Base-by-base conservation (phyloP, 2,113 vertebrate species). In the Leptodactylus fuscus region DNA sequence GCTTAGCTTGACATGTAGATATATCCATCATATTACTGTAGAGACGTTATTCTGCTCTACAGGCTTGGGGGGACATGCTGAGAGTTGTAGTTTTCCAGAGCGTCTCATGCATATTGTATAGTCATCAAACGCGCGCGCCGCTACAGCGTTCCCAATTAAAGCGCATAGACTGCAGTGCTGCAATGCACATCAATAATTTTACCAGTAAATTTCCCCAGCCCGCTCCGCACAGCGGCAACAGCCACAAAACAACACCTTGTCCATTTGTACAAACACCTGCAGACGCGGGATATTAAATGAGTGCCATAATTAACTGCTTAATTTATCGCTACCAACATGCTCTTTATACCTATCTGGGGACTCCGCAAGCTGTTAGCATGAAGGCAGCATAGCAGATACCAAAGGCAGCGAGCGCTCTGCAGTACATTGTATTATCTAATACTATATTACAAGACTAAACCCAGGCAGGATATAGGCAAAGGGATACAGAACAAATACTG, bases 301-400 rank as follows among this genome's bases (percentile, higher is more conserved):
- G 53, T 3, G 27, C 36, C 27, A 60, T 62, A 41, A 80, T 62
- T 44, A 60, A 60, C 53, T 20, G 5, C 53, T 41, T 62, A 60
- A 58, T 80, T 80, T 80, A 62, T 44, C 55, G 36, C 77, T 60
- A 38, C 34, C 53, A 80, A 41, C n/a, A 44, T 36, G 77, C 34
- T 38, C 34, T 22, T 38, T 27, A 16, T 41, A 62, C 44, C 34
- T 62, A 44, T 62, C 77, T 44, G 51, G 77, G 76, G 76, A 79
- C 51, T 29, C 8, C 0, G 24, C 74, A 76, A 76, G 74, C 48
- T 44, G 53, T 80, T 80, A 62, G 24, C 62, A 18, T 29, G 24
- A 51, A 76, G 5, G 73, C 73, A 2, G 46, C 36, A 60, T 27
- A 13, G 41, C 53, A 60, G 24, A 20, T 20, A 11, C 29, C 20